Evolutionary conservation across 2,888 invertebrate genomes (phyloP).

Genomic region (Heliconius aoede): DNA sequence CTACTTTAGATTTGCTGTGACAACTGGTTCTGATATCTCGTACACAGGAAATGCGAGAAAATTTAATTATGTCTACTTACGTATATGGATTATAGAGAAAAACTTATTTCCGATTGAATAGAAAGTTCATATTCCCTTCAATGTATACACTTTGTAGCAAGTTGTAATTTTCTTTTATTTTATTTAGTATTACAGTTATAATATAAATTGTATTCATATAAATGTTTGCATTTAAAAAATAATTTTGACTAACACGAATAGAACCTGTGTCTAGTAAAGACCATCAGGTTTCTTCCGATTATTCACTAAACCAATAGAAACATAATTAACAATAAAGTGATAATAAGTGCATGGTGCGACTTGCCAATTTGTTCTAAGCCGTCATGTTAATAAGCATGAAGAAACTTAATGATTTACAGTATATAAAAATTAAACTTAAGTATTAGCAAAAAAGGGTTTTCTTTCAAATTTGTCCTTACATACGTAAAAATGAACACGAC

Average conservation of each 20-base stretch:
- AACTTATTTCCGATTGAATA: constrained; percentile 17
- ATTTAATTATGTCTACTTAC: constrained; percentile 31
- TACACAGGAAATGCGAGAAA: constrained; percentile 56
- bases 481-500: neutral
- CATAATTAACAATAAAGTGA: neutral
- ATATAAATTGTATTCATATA: neutral
- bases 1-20: constrained; percentile 7
- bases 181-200: too few species aligned
- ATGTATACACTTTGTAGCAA: neutral
- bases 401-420: neutral
- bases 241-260: neutral
- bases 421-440: neutral
- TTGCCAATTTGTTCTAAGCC: neutral
- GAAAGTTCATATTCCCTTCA: neutral
- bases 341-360: neutral
- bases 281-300: neutral
- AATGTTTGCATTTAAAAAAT: too few species aligned
- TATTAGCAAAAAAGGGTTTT: neutral
- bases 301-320: neutral
- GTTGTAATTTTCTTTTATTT: too few species aligned
- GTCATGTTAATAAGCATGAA: neutral
- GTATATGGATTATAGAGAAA: constrained; percentile 9
- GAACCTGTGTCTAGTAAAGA: neutral
- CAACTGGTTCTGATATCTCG: constrained; percentile 50
- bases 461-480: neutral